Base-by-base conservation (phyloP, 2,113 vertebrate species). In the Meriones unguiculatus region DNA sequence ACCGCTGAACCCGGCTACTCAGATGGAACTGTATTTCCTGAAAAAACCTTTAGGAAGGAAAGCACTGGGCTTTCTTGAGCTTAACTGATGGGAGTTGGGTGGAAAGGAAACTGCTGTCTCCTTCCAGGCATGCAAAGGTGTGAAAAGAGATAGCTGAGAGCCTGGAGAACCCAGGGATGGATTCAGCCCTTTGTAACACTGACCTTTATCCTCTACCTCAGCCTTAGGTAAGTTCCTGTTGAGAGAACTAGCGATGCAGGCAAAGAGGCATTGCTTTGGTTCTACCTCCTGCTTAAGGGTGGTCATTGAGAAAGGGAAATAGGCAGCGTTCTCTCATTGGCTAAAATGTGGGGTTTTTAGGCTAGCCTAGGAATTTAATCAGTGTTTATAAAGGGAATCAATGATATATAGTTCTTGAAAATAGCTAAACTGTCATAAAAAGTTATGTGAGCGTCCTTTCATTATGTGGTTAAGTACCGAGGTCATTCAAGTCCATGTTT, bases 151-250 rank as follows among this genome's bases (percentile, higher is more conserved):
- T 62, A 78, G 67, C 59, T 18, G 17, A 30, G 30, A 57, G 76
- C 52, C 59, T n/a, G 50, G 70, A 87, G 54, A 87, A n/a, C 30
- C 24, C 52, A 38, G 59, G 38, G 89, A 54, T 59, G 76, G 38
- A 62, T 15, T 20, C 59, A 62, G 59, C 59, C 59, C 41, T 65
- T 28, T 89, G 77, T 69, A 76, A 85, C 35, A 38, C 14, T 93
- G 93, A 93, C 87, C 88, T 97, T 97, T 97, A 32, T 64, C 46
- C 28, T 30, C 59, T 38, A 3, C 65, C 12, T 50, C 2, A 82
- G 46, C 72, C 59, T 52, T 87, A 50, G 24, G 35, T 84, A 90
- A 73, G 28, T 70, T 85, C 50, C 35, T 38, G 25, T 22, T 20
- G 64, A 13, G 87, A 35, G 30, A 82, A 90, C n/a, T n/a, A 3